These are phyloP conservation scores for Slavum lentiscoides DNA, from an alignment of 2,888 invertebrate genomes.

Conservation along the genomic window DNA sequence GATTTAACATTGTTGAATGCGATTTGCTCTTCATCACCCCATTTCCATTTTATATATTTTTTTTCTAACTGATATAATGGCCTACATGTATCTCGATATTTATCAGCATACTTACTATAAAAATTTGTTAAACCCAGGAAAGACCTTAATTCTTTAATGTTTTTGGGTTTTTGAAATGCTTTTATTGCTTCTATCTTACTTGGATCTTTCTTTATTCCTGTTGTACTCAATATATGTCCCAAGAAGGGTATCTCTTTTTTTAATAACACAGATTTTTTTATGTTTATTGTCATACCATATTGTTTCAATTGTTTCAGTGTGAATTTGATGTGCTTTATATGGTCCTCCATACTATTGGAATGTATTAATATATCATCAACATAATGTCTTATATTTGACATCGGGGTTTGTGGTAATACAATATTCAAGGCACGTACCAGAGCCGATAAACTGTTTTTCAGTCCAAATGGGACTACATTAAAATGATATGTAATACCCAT, in stretches of 20 bases:
- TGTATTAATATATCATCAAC: background rate
- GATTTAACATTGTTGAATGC: background rate
- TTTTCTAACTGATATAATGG: background rate
- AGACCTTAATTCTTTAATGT: background rate
- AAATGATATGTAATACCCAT: background rate
- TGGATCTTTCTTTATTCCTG: background rate
- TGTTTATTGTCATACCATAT: background rate
- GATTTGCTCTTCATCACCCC: background rate
- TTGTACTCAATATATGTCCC: background rate
- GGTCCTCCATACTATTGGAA: background rate
- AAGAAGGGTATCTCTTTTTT: background rate
- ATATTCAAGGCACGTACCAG: background rate
- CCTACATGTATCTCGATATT: background rate
- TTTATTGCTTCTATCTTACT: background rate
- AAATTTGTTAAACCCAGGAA: background rate
- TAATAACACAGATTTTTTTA: background rate
- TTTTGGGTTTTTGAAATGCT: background rate
- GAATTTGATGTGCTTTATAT: background rate
- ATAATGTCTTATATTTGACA: background rate
- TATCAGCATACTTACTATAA: background rate
- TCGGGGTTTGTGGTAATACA: background rate
- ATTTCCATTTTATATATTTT: background rate
- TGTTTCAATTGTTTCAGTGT: background rate
- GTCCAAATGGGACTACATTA: background rate
- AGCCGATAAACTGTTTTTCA: background rate